Base-by-base conservation (phyloP, 2,888 invertebrate species). In the Psococerastis gibbosa region DNA sequence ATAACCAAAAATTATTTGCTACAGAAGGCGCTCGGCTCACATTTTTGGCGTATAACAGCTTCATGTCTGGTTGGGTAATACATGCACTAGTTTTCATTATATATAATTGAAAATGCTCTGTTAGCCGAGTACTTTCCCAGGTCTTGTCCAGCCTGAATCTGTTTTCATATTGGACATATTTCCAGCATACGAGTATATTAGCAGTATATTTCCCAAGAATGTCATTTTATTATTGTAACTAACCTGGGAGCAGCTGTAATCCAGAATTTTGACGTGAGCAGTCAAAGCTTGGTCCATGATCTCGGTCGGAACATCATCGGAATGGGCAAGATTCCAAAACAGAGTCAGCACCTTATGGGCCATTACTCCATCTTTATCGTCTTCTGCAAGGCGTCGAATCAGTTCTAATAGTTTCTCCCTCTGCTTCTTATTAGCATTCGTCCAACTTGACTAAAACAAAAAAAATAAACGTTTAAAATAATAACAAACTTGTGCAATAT, bases 331-430 rank as follows among this genome's bases (percentile, higher is more conserved):
- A 59, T 89, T 91, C 95, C 95, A 97, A 62, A 97, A 85, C 35
- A 95, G 67, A 48, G 85, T 87, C 53, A 97, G 66, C 41, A 78
- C 91, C 71, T 95, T 95, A 60, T 91, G 87, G 35, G 95, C 94
- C 95, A 95, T 95, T 8, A 94, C 89, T 42, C 95, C 95, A 61
- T 95, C 92, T 61, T 97, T 95, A 61, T 97, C 95, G 61, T 97
- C 95, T 64, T 97, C 95, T 3, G 95, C 95, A 48, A 97, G 67
- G 51, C 94, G 72, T 49, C 95, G 71, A 53, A 97, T 95, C 50
- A 97, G 70, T 66, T 97, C 95, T 53, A 97, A 64, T 50, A 97
- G 68, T 57, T 92, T 85, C 64, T 97, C 95, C 53, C 92, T 73
- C 65, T 97, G 94, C 58, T 94, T 83, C 62, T 89, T 91, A 59